Evolutionary conservation across 1,140 invertebrate species (phyloP), one percentile per base, ranked within the genome.

Genomic region (Apocrypta bakeri): DNA sequence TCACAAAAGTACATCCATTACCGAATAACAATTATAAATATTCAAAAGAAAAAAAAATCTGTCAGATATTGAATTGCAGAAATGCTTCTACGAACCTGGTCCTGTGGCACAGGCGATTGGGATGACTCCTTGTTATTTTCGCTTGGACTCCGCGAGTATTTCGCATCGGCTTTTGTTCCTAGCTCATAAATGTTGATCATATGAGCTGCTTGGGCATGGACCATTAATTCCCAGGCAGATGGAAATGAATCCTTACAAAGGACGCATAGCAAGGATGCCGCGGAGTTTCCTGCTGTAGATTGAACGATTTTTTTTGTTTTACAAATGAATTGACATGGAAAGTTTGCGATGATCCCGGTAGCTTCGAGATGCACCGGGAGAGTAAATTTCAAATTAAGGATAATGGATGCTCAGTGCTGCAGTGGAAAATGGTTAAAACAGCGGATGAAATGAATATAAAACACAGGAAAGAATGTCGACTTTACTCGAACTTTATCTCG

Each of bases 111-210:
- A 3, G 81, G 81, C 11, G 81, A 77, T 24, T 73, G 68, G 25
- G 88, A 88, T 42, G 87, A 88, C 79, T 86, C 86, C 79, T 87
- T 87, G 56, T 84, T 85, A 68, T 84, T 83, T 69, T 87, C 84
- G 68, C 71, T 85, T 3, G 83, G 85, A 75, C 87, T 91, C 71
- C 89, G 90, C 3, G 88, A 87, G 66, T 88, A 88, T 85, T 88
- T 87, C 48, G 87, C 89, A 82, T 87, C 91, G 86, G 90, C 90
- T 87, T 88, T 89, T 75, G 88, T 89, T 56, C 95, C 95, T 83
- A 96, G 92, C 91, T 96, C 95, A 90, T 96, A 96, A 87, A 96
- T 96, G 92, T 96, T 96, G 89, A 96, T 93, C 95, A 96, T 96
- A 89, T 96, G 95, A 66, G 95, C 95, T 31, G 95, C 95, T 88